Conservation (phyloP, 2,888 invertebrate genomes). For the Teleogryllus oceanicus region DNA sequence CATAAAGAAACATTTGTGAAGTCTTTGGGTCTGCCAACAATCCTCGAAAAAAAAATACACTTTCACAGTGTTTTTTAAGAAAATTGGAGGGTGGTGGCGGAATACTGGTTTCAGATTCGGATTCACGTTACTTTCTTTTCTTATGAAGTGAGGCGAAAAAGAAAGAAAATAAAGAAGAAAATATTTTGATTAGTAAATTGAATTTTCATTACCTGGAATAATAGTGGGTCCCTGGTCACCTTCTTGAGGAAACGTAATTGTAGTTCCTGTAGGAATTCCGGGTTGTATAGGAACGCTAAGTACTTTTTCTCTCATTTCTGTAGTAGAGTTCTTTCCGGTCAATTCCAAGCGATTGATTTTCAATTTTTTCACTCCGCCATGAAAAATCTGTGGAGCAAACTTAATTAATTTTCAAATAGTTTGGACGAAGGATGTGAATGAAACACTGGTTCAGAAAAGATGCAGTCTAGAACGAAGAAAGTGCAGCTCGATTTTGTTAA, state of each 20-base stretch:
- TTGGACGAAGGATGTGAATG: background rate
- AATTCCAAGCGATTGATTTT: slow-evolving; percentile 71
- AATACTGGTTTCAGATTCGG: no score
- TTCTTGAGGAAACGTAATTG: slow-evolving; percentile 70
- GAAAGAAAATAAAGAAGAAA: slow-evolving; percentile 22
- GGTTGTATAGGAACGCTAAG: slow-evolving; percentile 70
- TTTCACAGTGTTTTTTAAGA: no score
- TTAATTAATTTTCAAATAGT: no score
- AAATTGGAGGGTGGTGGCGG: no score
- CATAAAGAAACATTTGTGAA: no score
- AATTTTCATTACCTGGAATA: slow-evolving; percentile 54
- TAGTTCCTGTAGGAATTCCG: slow-evolving; percentile 69
- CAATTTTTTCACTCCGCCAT: slow-evolving; percentile 78
- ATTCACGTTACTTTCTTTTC: background rate
- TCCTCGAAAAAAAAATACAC: no score
- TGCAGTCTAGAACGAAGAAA: no score
- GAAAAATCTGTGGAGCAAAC: slow-evolving; percentile 51
- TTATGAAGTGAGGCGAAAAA: background rate
- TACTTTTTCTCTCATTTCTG: slow-evolving; percentile 67
- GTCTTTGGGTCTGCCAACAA: no score
- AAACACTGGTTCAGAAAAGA: no score
- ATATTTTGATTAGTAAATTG: background rate
- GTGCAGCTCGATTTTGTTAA: no score
- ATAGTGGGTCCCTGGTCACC: slow-evolving; percentile 74
- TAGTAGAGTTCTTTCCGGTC: slow-evolving; percentile 58